Conservation (phyloP, 1,140 invertebrate species). For the Arctopsyche grandis region DNA sequence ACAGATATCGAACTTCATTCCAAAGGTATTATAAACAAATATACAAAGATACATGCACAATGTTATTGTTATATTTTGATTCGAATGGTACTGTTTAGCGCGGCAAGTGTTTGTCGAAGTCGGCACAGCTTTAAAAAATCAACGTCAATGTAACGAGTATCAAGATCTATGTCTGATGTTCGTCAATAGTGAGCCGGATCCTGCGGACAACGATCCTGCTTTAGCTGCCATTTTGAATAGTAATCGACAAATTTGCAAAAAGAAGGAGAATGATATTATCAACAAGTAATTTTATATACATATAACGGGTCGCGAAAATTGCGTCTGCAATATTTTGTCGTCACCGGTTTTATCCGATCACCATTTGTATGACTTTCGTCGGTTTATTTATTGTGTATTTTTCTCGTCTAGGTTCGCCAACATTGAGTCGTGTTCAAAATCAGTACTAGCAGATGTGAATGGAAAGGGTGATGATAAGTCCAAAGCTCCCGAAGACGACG, state of each 20-base stretch:
- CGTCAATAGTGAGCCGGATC: conserved; percentile 29
- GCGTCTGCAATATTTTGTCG: too few species aligned
- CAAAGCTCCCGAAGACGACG: conserved; percentile 24
- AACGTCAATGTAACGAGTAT: conserved; percentile 41
- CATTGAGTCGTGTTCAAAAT: conserved; percentile 35
- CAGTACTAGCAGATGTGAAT: conserved; percentile 23
- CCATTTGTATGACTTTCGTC: too few species aligned
- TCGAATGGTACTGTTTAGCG: conserved; percentile 28
- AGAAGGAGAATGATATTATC: conserved; percentile 45
- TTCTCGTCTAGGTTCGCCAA: conserved; percentile 42
- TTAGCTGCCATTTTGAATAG: conserved; percentile 37
- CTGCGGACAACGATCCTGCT: conserved; percentile 43
- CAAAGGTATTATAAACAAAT: conserved; percentile 28
- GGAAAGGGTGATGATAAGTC: conserved; percentile 27
- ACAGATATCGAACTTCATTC: conserved; percentile 27
- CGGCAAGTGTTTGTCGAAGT: conserved; percentile 42
- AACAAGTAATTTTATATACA: conserved; percentile 41
- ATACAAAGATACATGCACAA: background rate
- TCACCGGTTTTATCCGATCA: too few species aligned
- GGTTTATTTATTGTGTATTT: conserved; percentile 16
- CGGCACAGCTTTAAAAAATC: conserved; percentile 44
- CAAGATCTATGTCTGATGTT: conserved; percentile 32
- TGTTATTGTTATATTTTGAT: background rate
- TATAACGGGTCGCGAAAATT: background rate
- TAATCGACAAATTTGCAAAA: conserved; percentile 34